These are phyloP conservation scores for Oreocharis arfaki DNA, from an alignment of 2,113 vertebrate species.

Conservation along the genomic window DNA sequence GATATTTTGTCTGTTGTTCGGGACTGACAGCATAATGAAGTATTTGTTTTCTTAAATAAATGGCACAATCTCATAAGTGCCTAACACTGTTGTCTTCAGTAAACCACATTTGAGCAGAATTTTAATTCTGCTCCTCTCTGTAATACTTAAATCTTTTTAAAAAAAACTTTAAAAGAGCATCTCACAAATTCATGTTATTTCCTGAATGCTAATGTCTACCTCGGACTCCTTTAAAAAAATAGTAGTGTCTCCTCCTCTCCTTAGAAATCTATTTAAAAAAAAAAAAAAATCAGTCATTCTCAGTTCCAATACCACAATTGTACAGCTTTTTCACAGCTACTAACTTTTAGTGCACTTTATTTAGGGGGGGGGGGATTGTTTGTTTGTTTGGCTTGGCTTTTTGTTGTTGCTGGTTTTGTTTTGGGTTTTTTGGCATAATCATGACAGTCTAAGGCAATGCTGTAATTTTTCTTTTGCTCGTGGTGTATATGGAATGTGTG, in stretches of 20 bases:
- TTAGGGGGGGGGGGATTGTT: neutral
- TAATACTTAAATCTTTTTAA: neutral
- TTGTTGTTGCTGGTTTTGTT: neutral
- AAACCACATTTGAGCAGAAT: neutral
- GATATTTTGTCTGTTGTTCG: constrained; percentile 11
- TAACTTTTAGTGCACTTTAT: neutral
- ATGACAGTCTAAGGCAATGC: neutral
- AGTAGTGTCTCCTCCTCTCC: neutral
- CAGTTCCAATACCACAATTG: neutral
- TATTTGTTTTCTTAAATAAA: constrained; percentile 43
- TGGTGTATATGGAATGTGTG: neutral
- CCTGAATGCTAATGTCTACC: neutral
- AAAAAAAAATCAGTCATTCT: neutral
- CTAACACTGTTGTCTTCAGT: neutral
- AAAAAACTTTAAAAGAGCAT: neutral
- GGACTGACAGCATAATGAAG: constrained; percentile 19
- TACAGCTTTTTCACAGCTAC: neutral
- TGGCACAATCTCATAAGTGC: neutral
- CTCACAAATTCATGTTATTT: neutral
- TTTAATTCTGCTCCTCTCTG: neutral
- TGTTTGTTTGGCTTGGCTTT: neutral
- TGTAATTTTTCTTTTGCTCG: neutral
- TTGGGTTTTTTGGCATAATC: neutral
- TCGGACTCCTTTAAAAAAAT: neutral
- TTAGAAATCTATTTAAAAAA: neutral